Evolutionary conservation across 2,888 invertebrate genomes (phyloP).

Genomic region (Axea sp.): DNA sequence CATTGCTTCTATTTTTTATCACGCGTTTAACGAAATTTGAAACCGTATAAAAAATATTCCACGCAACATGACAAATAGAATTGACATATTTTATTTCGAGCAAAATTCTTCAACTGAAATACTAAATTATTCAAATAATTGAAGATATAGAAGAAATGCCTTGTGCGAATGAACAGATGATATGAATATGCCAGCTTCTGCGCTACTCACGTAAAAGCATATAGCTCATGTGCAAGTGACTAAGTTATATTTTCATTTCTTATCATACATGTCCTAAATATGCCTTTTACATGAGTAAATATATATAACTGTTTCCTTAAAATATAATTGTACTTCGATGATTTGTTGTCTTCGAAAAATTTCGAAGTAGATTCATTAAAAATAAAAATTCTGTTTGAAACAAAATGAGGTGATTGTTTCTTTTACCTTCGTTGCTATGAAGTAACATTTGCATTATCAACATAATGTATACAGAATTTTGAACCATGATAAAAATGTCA

Average conservation of each 20-base stretch:
- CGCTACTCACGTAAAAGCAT: too few species aligned
- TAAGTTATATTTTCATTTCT: too few species aligned
- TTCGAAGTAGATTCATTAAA: neutral
- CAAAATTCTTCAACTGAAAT: conserved; percentile 2
- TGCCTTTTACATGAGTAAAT: neutral
- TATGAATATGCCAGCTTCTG: too few species aligned
- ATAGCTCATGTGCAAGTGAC: too few species aligned
- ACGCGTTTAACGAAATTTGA: conserved; percentile 15
- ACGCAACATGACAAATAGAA: conserved; percentile 31
- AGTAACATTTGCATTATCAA: too few species aligned
- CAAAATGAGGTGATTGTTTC: neutral
- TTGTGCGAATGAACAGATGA: conserved; percentile 3
- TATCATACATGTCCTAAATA: too few species aligned
- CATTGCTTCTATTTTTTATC: conserved; percentile 10
- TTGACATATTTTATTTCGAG: conserved; percentile 40
- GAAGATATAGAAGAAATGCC: too few species aligned
- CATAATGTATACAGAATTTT: too few species aligned
- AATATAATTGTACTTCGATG: conserved; percentile 27
- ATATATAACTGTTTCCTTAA: conserved; percentile 1
- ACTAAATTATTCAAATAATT: conserved; percentile 1
- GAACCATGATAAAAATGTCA: too few species aligned
- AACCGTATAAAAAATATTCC: conserved; percentile 42
- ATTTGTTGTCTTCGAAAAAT: conserved; percentile 1
- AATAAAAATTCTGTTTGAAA: neutral
- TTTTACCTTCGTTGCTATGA: neutral